These are phyloP conservation scores for Ariopsis seemanni DNA, from an alignment of 2,113 vertebrate genomes.

Conservation along the genomic window DNA sequence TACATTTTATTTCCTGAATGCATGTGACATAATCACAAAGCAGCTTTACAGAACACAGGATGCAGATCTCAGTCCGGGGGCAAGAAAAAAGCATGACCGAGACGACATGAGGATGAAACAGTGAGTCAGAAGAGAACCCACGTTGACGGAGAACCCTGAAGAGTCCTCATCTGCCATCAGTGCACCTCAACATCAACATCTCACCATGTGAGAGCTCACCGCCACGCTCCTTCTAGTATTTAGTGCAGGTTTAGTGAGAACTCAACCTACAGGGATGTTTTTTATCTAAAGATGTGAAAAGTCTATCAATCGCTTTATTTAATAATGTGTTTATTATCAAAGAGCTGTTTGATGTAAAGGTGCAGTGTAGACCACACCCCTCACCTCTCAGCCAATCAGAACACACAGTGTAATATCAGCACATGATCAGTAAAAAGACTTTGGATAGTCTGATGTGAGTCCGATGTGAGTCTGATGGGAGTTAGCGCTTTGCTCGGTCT, in stretches of 20 bases:
- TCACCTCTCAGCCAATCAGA: not conserved
- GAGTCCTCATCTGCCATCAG: not conserved
- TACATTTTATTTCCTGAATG: too few relatives aligned
- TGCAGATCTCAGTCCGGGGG: too few relatives aligned
- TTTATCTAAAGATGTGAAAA: not conserved
- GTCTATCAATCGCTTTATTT: not conserved
- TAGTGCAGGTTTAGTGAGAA: too few relatives aligned
- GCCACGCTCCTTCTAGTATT: too few relatives aligned
- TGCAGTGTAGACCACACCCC: not conserved
- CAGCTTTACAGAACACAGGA: too few relatives aligned
- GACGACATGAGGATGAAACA: not conserved
- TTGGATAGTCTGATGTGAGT: not conserved
- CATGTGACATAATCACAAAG: not conserved
- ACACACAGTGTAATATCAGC: not conserved
- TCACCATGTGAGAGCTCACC: not conserved
- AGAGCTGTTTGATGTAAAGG: not conserved
- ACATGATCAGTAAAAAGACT: not conserved
- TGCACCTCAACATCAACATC: not conserved
- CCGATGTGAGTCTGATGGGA: too few relatives aligned
- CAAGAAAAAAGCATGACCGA: too few relatives aligned
- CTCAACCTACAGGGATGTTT: too few relatives aligned
- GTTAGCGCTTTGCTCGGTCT: not conserved
- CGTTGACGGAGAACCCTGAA: not conserved
- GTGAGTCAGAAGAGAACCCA: not conserved
- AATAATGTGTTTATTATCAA: not conserved